These are phyloP conservation scores for Brachionus paranguensis DNA, from an alignment of 1,140 invertebrate genomes.

Conservation along the genomic window DNA sequence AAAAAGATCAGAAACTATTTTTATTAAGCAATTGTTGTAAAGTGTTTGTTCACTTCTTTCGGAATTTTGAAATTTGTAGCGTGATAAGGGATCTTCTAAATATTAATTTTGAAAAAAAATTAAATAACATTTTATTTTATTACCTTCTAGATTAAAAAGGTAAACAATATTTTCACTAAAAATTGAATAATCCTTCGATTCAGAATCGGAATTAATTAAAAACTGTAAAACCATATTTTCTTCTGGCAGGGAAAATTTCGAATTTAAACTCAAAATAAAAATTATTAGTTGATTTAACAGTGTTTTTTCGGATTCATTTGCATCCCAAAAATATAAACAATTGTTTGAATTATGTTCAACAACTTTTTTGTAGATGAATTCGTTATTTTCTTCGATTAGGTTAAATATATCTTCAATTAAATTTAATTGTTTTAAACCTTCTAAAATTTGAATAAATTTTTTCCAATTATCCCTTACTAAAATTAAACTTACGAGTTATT, in stretches of 20 bases:
- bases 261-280: constrained; percentile 1
- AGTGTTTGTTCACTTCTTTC: background rate
- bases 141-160: constrained; percentile 20
- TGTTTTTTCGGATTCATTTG: background rate
- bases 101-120: background rate
- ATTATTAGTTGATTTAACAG: background rate
- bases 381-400: background rate
- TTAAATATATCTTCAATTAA: background rate
- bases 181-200: background rate
- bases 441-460: background rate
- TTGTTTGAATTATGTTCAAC: background rate
- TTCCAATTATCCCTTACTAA: background rate
- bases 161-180: constrained; percentile 11
- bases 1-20: constrained; percentile 32
- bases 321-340: background rate
- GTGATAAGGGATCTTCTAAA: background rate
- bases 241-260: background rate
- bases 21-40: background rate
- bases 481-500: background rate
- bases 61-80: background rate
- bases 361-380: background rate
- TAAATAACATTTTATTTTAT: background rate
- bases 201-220: background rate
- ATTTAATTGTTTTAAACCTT: background rate
- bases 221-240: background rate